Percentiles rank a stretch among this genome's conserved stretches.
These are phyloP conservation scores for Cactoblastis cactorum DNA, from an alignment of 2,888 invertebrate genomes.

Conservation along the genomic window DNA sequence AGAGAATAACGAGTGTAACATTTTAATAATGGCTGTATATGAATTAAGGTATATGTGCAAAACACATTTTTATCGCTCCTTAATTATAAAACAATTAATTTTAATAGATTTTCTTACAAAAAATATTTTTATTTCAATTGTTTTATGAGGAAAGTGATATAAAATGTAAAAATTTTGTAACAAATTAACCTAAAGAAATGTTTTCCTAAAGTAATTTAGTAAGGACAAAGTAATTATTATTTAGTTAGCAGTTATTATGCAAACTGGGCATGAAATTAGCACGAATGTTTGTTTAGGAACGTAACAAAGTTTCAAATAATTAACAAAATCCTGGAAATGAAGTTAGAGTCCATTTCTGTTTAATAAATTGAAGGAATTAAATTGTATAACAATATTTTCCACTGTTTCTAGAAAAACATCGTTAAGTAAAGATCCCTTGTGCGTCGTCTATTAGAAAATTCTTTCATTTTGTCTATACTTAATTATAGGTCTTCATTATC, in stretches of 20 bases:
- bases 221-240: background rate
- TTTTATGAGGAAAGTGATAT: no score
- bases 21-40: background rate
- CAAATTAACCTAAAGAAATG: background rate
- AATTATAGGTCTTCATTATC: no score
- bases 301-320: slow-evolving; percentile 23
- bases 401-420: no score
- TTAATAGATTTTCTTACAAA: background rate
- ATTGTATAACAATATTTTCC: background rate
- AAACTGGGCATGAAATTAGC: slow-evolving; percentile 9
- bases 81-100: no score
- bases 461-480: no score
- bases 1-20: background rate
- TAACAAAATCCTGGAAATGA: slow-evolving; percentile 21
- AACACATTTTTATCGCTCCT: background rate
- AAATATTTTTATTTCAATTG: no score
- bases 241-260: slow-evolving; percentile 1
- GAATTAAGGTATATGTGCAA: background rate
- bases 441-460: no score
- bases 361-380: background rate
- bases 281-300: slow-evolving; percentile 7
- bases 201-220: background rate
- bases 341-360: background rate
- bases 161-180: background rate
- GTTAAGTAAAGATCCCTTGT: no score